Conservation (phyloP, 2,888 invertebrate genomes). For the Epinotia bilunana region DNA sequence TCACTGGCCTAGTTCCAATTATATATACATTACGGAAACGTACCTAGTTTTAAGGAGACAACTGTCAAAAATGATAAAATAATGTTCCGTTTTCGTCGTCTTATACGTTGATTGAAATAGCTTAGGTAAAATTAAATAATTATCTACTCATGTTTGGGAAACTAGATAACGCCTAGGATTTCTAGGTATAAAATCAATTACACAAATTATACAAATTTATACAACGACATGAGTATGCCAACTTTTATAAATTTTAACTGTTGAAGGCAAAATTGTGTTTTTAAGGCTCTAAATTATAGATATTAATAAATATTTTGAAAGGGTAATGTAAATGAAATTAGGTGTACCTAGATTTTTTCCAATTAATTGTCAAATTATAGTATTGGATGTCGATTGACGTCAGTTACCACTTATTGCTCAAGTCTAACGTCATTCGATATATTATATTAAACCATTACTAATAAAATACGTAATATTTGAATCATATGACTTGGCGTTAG, state of each 20-base stretch:
- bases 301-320: background rate
- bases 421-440: conserved; percentile 33
- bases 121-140: conserved; percentile 11
- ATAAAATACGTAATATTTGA: conserved; percentile 36
- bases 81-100: conserved; percentile 6
- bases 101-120: conserved; percentile 1
- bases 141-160: conserved; percentile 12
- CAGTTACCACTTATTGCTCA: conserved; percentile 39
- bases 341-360: conserved; percentile 19
- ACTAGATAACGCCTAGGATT: conserved; percentile 1
- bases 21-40: conserved; percentile 15
- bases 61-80: conserved; percentile 17
- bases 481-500: conserved; percentile 36
- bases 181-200: background rate
- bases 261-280: background rate
- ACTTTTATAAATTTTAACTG: background rate
- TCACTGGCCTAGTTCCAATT: conserved; percentile 33
- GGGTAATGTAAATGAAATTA: conserved; percentile 7
- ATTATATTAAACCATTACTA: conserved; percentile 32
- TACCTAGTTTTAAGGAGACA: conserved; percentile 3
- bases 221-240: conserved; percentile 20
- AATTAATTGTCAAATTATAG: conserved; percentile 18
- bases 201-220: conserved; percentile 6
- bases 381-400: conserved; percentile 28
- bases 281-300: background rate